phyloP scores from a whole-genome alignment of 2,113 vertebrate genomes.

The Scalopus aquaticus region DNA sequence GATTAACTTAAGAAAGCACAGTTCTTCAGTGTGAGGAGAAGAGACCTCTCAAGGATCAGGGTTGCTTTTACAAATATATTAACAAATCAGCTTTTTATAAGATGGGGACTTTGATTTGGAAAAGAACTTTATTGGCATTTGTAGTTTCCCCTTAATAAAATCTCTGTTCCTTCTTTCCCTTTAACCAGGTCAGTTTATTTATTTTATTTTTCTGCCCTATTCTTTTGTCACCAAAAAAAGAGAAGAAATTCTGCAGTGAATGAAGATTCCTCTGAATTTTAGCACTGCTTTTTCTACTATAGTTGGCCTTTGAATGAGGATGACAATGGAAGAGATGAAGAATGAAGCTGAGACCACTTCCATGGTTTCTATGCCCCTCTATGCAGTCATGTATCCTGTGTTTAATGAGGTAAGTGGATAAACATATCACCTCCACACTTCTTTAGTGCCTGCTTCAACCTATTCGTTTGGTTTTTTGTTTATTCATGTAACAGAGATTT shows the following conservation, averaged over 20 bases:
- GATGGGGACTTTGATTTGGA: background rate
- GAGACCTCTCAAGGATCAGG: background rate
- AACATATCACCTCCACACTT: background rate
- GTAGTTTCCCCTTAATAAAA: background rate
- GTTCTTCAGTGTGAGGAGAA: background rate
- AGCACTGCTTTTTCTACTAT: constrained; percentile 86
- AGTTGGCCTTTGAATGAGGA: constrained; percentile 93
- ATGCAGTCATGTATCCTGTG: constrained; percentile 97
- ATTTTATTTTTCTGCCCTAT: constrained; percentile 46
- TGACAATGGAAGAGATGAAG: constrained; percentile 99
- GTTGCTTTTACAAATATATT: background rate
- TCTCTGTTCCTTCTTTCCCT: background rate
- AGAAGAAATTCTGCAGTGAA: constrained; percentile 84
- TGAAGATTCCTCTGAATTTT: constrained; percentile 87
- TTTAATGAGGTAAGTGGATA: constrained; percentile 91
- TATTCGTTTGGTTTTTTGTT: background rate
- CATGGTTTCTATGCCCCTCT: constrained; percentile 95
- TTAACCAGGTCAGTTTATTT: constrained; percentile 68
- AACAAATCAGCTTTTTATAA: background rate
- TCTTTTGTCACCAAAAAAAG: constrained; percentile 73
- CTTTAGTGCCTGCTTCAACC: background rate
- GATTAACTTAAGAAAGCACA: background rate
- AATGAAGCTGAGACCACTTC: constrained; percentile 95
- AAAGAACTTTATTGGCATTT: background rate
- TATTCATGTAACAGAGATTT: background rate